phyloP scores from a whole-genome alignment of 2,888 invertebrate genomes.

The Helicoverpa assulta region DNA sequence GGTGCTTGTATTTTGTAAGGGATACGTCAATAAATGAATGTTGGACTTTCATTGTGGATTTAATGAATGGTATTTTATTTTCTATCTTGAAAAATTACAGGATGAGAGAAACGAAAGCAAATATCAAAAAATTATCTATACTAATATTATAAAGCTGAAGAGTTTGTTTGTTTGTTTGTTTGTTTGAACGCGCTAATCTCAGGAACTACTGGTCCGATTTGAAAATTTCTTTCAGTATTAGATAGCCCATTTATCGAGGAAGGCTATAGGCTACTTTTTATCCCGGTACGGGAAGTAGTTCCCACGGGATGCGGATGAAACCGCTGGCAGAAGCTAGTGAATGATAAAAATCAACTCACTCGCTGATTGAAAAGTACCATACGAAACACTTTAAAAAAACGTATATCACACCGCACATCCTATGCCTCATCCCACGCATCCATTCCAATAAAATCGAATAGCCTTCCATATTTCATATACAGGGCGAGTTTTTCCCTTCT shows the following conservation, averaged over 20 bases:
- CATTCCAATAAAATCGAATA: slow-evolving; percentile 50
- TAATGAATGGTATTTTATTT: neutral
- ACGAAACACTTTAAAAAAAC: neutral
- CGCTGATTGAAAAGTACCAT: neutral
- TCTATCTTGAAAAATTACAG: neutral
- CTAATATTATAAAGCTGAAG: too few relatives aligned
- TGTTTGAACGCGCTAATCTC: too few relatives aligned
- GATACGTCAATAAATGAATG: neutral
- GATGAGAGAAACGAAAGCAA: too few relatives aligned
- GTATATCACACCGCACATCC: slow-evolving; percentile 3
- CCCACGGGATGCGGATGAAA: too few relatives aligned
- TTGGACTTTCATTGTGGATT: neutral
- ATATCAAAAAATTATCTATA: too few relatives aligned
- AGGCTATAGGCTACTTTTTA: too few relatives aligned
- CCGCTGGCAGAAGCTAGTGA: too few relatives aligned
- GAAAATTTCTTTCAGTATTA: too few relatives aligned
- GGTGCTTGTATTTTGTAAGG: neutral
- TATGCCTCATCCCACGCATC: slow-evolving; percentile 35
- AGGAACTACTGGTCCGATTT: too few relatives aligned
- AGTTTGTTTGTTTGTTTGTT: too few relatives aligned
- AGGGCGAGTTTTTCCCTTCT: slow-evolving; percentile 43
- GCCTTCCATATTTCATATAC: slow-evolving; percentile 48
- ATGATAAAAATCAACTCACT: neutral
- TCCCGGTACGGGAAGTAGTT: too few relatives aligned
- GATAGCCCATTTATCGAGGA: too few relatives aligned